Base-by-base conservation (phyloP, 2,888 invertebrate genomes). In the Leptopilina syphax region DNA sequence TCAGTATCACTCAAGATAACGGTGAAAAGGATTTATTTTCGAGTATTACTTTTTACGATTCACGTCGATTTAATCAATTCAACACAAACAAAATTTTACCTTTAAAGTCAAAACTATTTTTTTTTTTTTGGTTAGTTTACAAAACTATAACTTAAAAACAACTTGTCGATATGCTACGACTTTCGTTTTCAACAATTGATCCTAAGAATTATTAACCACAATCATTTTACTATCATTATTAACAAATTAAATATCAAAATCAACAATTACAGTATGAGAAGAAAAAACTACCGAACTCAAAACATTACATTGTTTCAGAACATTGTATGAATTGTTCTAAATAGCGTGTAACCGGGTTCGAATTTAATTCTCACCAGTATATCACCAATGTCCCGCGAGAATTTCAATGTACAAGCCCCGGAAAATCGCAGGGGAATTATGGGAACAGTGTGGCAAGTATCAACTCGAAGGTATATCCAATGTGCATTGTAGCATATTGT, bases 401-500 rank as follows among this genome's bases (percentile, higher is more conserved):
- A 79, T 70, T 82, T 80, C 68, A 57, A 79, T 76, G 47, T 85
- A 87, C 84, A 82, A 85, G 83, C 85, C 84, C 81, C 83, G 83
- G 77, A 85, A 87, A 86, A 85, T 82, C 91, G 84, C 88, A 68
- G 80, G 91, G 90, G 91, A 90, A 82, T 90, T 88, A 88, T 91
- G 91, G 91, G 91, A 91, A 91, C 89, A 85, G 84, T 83, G 83
- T 77, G 83, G 85, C 85, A 85, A 87, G 83, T 83, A 86, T 79
- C 84, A 84, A 85, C 85, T 86, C 88, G 89, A 89, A 87, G 89
- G 90, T 89, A 12, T 50, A 90, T 90, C 88, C 87, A 85, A 87
- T 89, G 88, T 88, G 87, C 87, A 80, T 76, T 81, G 82, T 88
- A 90, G 89, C 91, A 91, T 91, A 91, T 91, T 91, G 91, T 87